These are phyloP conservation scores for Eurosta solidaginis DNA, from an alignment of 1,140 invertebrate species.

Conservation along the genomic window DNA sequence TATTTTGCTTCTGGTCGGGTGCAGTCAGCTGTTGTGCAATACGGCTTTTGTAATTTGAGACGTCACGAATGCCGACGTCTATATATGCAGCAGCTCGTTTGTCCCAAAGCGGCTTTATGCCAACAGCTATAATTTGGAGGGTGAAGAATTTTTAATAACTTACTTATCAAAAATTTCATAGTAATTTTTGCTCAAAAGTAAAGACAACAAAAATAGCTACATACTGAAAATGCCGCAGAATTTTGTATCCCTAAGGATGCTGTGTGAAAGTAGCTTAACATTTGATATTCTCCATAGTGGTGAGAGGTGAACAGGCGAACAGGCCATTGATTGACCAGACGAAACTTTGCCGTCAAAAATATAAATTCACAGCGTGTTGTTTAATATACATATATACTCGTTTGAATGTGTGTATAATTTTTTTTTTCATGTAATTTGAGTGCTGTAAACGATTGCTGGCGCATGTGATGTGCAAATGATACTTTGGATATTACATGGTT, in stretches of 20 bases:
- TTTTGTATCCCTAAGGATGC: background rate
- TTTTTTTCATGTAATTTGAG: conserved; percentile 1
- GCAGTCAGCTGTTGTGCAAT: conserved; percentile 3
- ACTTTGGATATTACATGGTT: background rate
- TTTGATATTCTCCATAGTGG: background rate
- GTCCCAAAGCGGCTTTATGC: conserved; percentile 6
- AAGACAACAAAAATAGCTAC: background rate
- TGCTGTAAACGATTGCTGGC: background rate
- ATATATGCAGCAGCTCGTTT: background rate
- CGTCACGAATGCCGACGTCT: background rate
- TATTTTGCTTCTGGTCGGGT: background rate
- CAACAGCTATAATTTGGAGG: background rate
- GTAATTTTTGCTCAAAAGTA: background rate
- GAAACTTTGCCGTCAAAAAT: background rate
- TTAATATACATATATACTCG: background rate
- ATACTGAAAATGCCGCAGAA: background rate
- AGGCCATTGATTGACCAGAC: conserved; percentile 12
- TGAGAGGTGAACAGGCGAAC: background rate
- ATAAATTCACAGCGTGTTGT: background rate
- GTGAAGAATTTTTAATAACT: conserved; percentile 5
- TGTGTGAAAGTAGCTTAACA: background rate
- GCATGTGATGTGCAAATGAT: conserved; percentile 8
- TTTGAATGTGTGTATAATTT: background rate
- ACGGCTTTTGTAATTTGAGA: conserved; percentile 2
- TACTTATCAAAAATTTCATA: conserved; percentile 2